Conservation (phyloP, 92 coral and sea anemone genomes). For the Epizoanthus stellaris region DNA sequence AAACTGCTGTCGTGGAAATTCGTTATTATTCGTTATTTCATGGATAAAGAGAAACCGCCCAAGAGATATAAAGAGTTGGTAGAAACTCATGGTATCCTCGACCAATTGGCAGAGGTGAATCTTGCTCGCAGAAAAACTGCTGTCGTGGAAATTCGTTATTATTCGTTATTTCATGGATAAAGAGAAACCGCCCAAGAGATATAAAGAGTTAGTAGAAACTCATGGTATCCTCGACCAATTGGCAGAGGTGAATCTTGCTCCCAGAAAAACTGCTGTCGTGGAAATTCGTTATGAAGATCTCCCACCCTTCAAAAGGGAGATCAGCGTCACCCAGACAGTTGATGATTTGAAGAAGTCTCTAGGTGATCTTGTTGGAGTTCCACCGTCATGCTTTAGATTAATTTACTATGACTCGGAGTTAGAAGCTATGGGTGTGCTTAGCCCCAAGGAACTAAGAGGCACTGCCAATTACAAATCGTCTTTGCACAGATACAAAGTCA, state of each 20-base stretch:
- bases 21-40: conserved; percentile 80
- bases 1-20: no score
- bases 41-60: conserved; percentile 79
- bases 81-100: conserved; percentile 71
- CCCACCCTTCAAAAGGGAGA: conserved; percentile 64
- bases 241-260: conserved; percentile 81
- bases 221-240: conserved; percentile 82
- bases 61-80: conserved; percentile 75
- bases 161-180: conserved; percentile 83
- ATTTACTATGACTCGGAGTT: conserved; percentile 49
- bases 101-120: conserved; percentile 83
- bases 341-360: conserved; percentile 78
- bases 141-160: no score
- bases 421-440: conserved; percentile 47
- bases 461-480: conserved; percentile 31
- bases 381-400: conserved; percentile 65
- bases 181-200: conserved; percentile 71
- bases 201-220: conserved; percentile 68
- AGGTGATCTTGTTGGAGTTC: conserved; percentile 73
- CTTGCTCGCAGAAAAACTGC: conserved; percentile 69
- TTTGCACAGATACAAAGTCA: conserved; percentile 73
- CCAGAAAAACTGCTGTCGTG: conserved; percentile 65
- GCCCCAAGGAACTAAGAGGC: conserved; percentile 64
- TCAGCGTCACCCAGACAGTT: conserved; percentile 75
- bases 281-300: conserved; percentile 73